Conservation (phyloP, 2,888 invertebrate species). For the Chymomyza procnemis region DNA sequence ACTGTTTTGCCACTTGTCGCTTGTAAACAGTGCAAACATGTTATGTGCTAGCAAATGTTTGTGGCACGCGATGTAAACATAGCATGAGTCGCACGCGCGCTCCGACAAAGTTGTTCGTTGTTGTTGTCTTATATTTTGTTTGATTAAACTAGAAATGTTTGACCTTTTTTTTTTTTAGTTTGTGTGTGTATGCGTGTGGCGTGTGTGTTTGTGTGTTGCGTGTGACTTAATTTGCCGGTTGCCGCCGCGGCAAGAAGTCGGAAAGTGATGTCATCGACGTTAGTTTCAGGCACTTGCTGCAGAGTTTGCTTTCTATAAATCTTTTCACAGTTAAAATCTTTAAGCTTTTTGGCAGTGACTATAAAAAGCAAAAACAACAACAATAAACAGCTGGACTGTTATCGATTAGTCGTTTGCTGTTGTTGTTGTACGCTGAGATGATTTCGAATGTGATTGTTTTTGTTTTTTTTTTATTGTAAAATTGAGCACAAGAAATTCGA, state of each 20-base stretch:
- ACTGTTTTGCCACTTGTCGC: too few relatives aligned
- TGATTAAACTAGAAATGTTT: constrained; percentile 37
- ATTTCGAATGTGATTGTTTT: constrained; percentile 2
- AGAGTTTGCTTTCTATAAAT: constrained; percentile 9
- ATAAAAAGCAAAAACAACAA: background rate
- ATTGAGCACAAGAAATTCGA: background rate
- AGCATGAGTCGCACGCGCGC: background rate
- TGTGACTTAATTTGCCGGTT: constrained; percentile 56
- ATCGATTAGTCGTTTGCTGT: background rate
- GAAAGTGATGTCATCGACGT: constrained; percentile 59
- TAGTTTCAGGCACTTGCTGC: constrained; percentile 45
- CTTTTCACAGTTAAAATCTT: constrained; percentile 1
- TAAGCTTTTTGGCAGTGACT: background rate
- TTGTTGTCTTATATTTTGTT: constrained; percentile 19
- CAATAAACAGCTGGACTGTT: background rate
- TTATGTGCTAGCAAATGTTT: background rate
- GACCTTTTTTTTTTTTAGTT: constrained; percentile 34
- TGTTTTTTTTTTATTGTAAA: background rate
- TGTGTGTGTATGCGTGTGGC: background rate
- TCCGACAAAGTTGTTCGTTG: background rate
- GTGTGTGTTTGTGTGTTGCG: constrained; percentile 14
- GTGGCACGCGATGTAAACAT: background rate
- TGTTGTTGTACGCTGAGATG: constrained; percentile 1
- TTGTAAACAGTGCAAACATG: too few relatives aligned
- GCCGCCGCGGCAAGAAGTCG: constrained; percentile 30